Evolutionary conservation across 2,888 invertebrate genomes (phyloP), one percentile per base, ranked within the genome.

Genomic region (Sinohyriopsis cumingii): DNA sequence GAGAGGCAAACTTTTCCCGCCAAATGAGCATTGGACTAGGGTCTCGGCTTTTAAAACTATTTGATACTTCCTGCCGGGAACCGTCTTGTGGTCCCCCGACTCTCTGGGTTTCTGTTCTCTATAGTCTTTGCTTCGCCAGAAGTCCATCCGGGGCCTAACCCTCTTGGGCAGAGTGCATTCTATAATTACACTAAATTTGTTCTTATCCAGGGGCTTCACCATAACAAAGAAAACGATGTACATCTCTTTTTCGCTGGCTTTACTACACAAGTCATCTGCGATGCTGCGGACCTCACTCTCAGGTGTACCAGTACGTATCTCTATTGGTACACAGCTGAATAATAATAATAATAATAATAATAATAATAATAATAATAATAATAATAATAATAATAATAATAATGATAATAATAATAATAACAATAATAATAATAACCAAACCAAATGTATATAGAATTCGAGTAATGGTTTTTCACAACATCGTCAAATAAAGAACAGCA

Each of bases 111-210:
- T 72, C 61, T 76, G 69, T 62, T 73, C 75, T 9, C 70, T 56
- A 59, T 69, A 80, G 25, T 73, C 70, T 54, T 71, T 57, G 7
- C 55, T 62, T 53, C 69, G 72, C 80, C 80, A 80, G 64, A 72
- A 61, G 63, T 75, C 70, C 60, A 77, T 70, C n/a, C 80, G 67
- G 45, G 70, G 65, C 22, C 74, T 68, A 6, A 73, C 60, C n/a
- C 69, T 70, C 22, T 71, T 63, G 53, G 72, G 71, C 55, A 65
- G 63, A 5, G 73, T 67, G 22, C 76, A 77, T 67, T 80, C 80
- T 28, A 80, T 63, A 55, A 78, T 69, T 53, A 70, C 75, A 18
- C 71, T 69, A 28, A 63, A 71, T n/a, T 66, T 53, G 18, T 66
- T 59, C 4, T 54, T 55, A 28, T 33, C 59, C 9, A 64, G 15